These are phyloP conservation scores for Varroa destructor DNA, from an alignment of 1,140 invertebrate species.

Conservation along the genomic window DNA sequence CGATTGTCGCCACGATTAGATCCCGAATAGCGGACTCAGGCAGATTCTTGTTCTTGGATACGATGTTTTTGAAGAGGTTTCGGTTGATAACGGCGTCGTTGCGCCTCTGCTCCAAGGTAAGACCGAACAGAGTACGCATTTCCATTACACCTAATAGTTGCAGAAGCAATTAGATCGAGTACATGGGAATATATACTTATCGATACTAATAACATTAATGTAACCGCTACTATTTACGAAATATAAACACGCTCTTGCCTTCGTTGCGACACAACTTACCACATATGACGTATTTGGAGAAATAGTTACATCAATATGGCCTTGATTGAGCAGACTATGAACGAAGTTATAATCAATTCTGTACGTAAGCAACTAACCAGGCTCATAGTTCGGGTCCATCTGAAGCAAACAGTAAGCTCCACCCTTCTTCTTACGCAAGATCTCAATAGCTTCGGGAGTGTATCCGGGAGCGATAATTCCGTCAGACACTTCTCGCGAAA, in stretches of 20 bases:
- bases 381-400: slow-evolving; percentile 76
- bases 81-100: slow-evolving; percentile 75
- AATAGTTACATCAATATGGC: no score
- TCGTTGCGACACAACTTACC: no score
- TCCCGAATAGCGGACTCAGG: slow-evolving; percentile 65
- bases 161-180: no score
- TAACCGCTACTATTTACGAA: no score
- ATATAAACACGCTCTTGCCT: no score
- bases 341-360: no score
- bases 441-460: slow-evolving; percentile 59
- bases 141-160: slow-evolving; percentile 50
- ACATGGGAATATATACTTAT: no score
- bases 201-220: no score
- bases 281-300: no score
- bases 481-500: slow-evolving; percentile 71
- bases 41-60: slow-evolving; percentile 57
- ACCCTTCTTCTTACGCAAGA: slow-evolving; percentile 90
- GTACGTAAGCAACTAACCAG: slow-evolving; percentile 38
- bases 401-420: slow-evolving; percentile 82
- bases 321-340: no score
- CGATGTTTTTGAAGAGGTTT: slow-evolving; percentile 65
- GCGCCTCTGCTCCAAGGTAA: slow-evolving; percentile 76
- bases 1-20: slow-evolving; percentile 86
- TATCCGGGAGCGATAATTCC: slow-evolving; percentile 91
- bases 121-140: slow-evolving; percentile 72